Percentiles rank a stretch among this genome's conserved stretches.
Conservation (phyloP, 2,888 invertebrate genomes). For the Epirrhoe alternata region DNA sequence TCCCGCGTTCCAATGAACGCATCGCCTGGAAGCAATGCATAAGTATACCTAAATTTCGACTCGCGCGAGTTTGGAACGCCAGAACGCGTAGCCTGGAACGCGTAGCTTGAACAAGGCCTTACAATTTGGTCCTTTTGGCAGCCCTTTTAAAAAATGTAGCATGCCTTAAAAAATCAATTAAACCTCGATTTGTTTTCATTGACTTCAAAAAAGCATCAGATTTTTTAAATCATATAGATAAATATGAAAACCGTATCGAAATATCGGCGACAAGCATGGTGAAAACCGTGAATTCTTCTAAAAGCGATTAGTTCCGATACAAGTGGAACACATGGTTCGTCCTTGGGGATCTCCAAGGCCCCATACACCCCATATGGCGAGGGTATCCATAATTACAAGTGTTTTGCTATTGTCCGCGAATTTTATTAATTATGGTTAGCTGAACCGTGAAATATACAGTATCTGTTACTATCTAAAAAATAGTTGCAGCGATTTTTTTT, state of each 20-base stretch:
- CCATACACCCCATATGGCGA: slow-evolving; percentile 73
- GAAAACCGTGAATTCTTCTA: slow-evolving; percentile 51
- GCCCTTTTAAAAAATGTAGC: too few relatives aligned
- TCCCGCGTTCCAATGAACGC: too few relatives aligned
- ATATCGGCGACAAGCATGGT: slow-evolving; percentile 51
- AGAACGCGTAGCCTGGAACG: too few relatives aligned
- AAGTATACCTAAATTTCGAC: too few relatives aligned
- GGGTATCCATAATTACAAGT: slow-evolving; percentile 71
- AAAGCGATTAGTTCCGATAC: slow-evolving; percentile 78
- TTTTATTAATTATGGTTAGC: slow-evolving; percentile 59
- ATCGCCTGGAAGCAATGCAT: too few relatives aligned
- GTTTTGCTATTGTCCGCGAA: slow-evolving; percentile 60
- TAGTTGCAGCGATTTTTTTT: background rate
- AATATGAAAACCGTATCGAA: slow-evolving; percentile 37
- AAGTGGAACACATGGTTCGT: slow-evolving; percentile 68
- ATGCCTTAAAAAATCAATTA: background rate
- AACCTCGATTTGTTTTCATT: background rate
- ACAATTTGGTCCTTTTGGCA: too few relatives aligned
- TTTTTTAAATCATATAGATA: slow-evolving; percentile 10
- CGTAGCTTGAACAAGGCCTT: too few relatives aligned
- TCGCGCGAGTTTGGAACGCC: too few relatives aligned
- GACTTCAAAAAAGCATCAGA: background rate
- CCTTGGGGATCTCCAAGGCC: slow-evolving; percentile 41
- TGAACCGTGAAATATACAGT: slow-evolving; percentile 71
- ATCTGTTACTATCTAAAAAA: slow-evolving; percentile 32